Percentiles rank a stretch among this genome's conserved stretches.
Evolutionary conservation across 2,888 invertebrate species (phyloP).

Genomic region (Lagria hirta): DNA sequence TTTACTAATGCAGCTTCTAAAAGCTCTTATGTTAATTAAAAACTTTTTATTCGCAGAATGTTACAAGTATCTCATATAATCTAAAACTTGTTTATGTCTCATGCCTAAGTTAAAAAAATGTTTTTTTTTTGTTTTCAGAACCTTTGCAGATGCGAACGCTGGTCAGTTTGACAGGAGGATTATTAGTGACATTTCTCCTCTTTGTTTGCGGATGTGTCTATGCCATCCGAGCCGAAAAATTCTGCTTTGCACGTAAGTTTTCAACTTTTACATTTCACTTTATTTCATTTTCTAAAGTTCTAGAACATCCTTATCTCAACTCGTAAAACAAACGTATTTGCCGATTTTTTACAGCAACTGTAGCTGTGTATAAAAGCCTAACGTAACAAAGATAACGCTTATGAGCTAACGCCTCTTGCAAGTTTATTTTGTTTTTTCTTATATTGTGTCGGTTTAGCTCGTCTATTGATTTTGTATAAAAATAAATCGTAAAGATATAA

Average conservation of each 20-base stretch:
- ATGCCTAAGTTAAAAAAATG: too few species aligned
- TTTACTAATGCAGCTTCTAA: too few species aligned
- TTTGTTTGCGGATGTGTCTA: conserved; percentile 61
- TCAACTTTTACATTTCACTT: too few species aligned
- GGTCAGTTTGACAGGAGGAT: conserved; percentile 60
- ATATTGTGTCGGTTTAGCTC: conserved; percentile 20
- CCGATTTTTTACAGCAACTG: conserved; percentile 12
- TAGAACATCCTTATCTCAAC: conserved; percentile 16
- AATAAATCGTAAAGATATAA: conserved; percentile 27
- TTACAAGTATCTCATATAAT: too few species aligned
- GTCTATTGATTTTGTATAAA: conserved; percentile 28
- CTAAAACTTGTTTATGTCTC: too few species aligned
- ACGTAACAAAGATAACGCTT: conserved; percentile 22
- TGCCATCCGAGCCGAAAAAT: conserved; percentile 61
- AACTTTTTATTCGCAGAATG: too few species aligned
- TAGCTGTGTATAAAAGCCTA: conserved; percentile 10
- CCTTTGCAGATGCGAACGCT: conserved; percentile 64
- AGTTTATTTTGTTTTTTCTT: conserved; percentile 22
- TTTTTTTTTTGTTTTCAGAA: too few species aligned
- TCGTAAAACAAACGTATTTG: conserved; percentile 20
- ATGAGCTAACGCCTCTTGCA: conserved; percentile 15
- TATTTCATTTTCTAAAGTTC: too few species aligned
- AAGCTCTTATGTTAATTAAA: too few species aligned
- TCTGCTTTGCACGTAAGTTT: conserved; percentile 64
- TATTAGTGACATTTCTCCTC: conserved; percentile 59